Percentiles rank a stretch among this genome's conserved stretches.
phyloP scores from a whole-genome alignment of 37 sponge, comb jelly and placozoan species.

The Cladorhizidae sp. region DNA sequence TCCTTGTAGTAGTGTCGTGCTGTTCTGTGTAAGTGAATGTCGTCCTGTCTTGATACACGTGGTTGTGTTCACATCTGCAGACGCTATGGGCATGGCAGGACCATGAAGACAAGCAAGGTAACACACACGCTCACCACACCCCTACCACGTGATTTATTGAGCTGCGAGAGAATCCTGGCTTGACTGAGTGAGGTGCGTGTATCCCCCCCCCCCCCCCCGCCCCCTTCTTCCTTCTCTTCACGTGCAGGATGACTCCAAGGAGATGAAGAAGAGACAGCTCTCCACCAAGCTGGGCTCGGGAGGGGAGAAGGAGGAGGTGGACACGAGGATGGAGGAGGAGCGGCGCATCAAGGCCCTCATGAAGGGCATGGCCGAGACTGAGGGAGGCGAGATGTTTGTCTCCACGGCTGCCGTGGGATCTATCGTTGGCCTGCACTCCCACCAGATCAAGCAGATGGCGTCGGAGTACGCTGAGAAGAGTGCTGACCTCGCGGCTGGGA shows the following conservation, averaged over 20 bases:
- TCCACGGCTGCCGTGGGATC: slow-evolving; percentile 82
- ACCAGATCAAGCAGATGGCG: slow-evolving; percentile 82
- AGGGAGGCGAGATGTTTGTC: slow-evolving; percentile 57
- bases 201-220: no score
- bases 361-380: slow-evolving; percentile 75
- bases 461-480: slow-evolving; percentile 86
- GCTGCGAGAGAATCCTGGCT: no score
- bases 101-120: slow-evolving; percentile 48
- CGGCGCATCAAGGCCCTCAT: slow-evolving; percentile 75
- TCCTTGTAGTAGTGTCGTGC: no score
- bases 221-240: neutral
- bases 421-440: slow-evolving; percentile 89
- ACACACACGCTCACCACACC: neutral
- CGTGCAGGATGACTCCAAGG: slow-evolving; percentile 47
- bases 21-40: no score
- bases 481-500: slow-evolving; percentile 70
- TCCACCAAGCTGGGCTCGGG: slow-evolving; percentile 62
- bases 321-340: slow-evolving; percentile 70
- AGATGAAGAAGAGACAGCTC: slow-evolving; percentile 53
- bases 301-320: slow-evolving; percentile 41
- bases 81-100: slow-evolving; percentile 52
- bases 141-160: no score
- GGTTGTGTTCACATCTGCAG: neutral
- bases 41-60: no score
- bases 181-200: no score